Base-by-base conservation (phyloP, 2,113 vertebrate species). In the Callocephalon fimbriatum region DNA sequence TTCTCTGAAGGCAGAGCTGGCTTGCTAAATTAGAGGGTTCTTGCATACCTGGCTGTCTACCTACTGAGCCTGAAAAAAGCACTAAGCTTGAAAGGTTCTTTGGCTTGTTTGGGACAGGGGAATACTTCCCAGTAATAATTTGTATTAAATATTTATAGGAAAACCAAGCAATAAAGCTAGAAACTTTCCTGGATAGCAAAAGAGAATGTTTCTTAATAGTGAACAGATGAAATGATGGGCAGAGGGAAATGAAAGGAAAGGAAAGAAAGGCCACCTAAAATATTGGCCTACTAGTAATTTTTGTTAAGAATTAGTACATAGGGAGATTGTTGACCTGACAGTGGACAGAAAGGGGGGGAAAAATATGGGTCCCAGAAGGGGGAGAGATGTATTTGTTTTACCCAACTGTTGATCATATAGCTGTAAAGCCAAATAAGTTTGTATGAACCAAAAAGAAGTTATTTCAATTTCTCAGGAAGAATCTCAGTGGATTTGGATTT, bases 361-460 rank as follows among this genome's bases (percentile, higher is more conserved):
- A 38, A 0, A 9, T 12, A 11, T 3, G 3, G 3, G 3, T 48
- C 15, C 7, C 27, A n/a, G 27, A 50, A 48, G 9, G 10, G 5
- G 11, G 9, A 77, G 25, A 21, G 12, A 26, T 23, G 4, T 13
- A 12, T 65, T 23, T 1, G 3, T 32, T 72, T 88, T 72, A 59
- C 6, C 4, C 29, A 59, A 9, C 14, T 16, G 15, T 37, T 61
- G 15, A 32, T 40, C 13, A n/a, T 37, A 37, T 15, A 68, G 21
- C 26, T 89, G 40, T 31, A 48, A 62, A 74, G 38, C 5, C 9
- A 40, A 27, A 51, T 6, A 72, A 31, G 15, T 26, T 56, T 40
- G 4, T 66, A 38, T 31, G 37, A 58, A 45, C 7, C 5, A 45
- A 6, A 20, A 50, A 27, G 16, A 45, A 15, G 3, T 38, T 7